Percentiles rank a stretch among this genome's conserved stretches.
Evolutionary conservation across 2,113 vertebrate genomes (phyloP).

Genomic region (Melanerpes aurifrons): DNA sequence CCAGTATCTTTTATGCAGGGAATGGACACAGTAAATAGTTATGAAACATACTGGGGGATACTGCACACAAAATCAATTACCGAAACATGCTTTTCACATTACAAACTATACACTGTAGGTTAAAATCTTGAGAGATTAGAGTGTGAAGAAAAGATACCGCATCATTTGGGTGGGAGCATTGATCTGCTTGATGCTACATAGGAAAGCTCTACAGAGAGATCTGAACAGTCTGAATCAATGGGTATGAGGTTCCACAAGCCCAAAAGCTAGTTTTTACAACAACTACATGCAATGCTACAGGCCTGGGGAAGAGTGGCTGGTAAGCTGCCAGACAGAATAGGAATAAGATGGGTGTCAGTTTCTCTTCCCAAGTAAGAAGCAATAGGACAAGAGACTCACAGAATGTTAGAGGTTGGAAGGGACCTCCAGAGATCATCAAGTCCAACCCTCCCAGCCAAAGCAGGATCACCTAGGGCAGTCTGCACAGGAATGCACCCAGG

Average conservation of each 20-base stretch:
- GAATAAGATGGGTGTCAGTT: too few species aligned
- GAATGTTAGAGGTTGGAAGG: too few species aligned
- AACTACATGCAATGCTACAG: fast-evolving
- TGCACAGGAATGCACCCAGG: too few species aligned
- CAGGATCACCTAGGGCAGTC: too few species aligned
- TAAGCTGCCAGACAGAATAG: not conserved
- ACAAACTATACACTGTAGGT: not conserved
- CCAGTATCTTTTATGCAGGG: not conserved
- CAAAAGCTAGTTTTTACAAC: not conserved
- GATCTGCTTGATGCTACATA: not conserved
- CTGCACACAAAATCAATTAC: not conserved
- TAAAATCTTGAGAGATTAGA: not conserved
- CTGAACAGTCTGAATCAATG: too few species aligned
- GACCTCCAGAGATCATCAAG: too few species aligned
- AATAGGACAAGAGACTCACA: too few species aligned
- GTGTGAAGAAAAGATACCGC: not conserved
- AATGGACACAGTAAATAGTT: not conserved
- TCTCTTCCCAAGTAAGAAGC: too few species aligned
- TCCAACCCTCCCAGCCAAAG: too few species aligned
- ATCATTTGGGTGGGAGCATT: not conserved
- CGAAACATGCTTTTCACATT: not conserved
- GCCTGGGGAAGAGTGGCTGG: not conserved
- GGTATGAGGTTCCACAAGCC: not conserved
- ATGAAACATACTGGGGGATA: not conserved
- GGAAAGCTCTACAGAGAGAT: not conserved